Base-by-base conservation (phyloP, 1,140 invertebrate species). In the Macrosteles quadrilineatus region DNA sequence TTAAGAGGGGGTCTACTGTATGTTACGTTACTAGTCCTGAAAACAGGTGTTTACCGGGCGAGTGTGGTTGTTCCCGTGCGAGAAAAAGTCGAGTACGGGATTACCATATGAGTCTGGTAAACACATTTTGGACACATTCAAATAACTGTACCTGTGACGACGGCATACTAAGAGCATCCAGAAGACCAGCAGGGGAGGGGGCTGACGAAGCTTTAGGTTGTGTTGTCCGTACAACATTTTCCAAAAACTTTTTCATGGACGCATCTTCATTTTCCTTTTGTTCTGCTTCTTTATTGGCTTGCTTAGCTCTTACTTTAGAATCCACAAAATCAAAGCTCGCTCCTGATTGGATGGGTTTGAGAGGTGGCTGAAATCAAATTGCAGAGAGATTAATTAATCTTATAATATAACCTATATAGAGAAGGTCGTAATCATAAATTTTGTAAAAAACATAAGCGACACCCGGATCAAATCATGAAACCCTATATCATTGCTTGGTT, bases 311-410 rank as follows among this genome's bases (percentile, higher is more conserved):
- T n/a, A 50, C 47, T 19, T 50, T 50, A 19, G 14, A 17, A 4
- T 50, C 47, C 6, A 50, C 47, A 50, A 4, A 50, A 50, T 19
- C 47, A 50, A 50, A 50, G n/a, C 47, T 50, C 4, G 47, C 47
- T 19, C 47, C 47, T 6, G 47, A 6, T 50, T 11, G n/a, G 3
- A 50, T 19, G 3, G 47, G 47, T 21, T 21, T 17, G 4, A n/a
- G 4, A 17, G 14, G 47, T 11, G 47, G 47, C 47, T 50, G 47
- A 50, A 50, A 50, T 9, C 3, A 19, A 11, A 50, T 17, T 19
- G 3, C 14, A 40, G 6, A 17, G 6, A 6, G n/a, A 50, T 19
- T 50, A 6, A 4, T 50, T 19, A 19, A 21, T 19, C 3, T 50
- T 21, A 50, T 50, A 50, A 50, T 9, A 9, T 6, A 17, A 50